Evolutionary conservation across 2,113 vertebrate genomes (phyloP), one percentile per base, ranked within the genome.

Genomic region (Pristiophorus japonicus): DNA sequence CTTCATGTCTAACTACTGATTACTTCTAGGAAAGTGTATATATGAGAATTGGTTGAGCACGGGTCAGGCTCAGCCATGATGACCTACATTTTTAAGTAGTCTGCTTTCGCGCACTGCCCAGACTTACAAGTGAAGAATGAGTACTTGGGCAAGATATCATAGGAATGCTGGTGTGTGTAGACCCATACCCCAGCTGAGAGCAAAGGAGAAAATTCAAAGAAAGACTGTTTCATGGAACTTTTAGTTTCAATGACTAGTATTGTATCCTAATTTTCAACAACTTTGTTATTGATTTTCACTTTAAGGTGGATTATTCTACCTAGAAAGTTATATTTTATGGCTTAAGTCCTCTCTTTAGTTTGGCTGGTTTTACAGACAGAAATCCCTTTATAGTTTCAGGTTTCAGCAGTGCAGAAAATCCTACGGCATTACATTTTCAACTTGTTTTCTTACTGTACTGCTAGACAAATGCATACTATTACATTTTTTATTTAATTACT

Each of bases 101-200:
- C 75, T 78, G 75, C 2, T 78, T 78, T 78, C n/a, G 11, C 10
- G 3, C 11, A 78, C 73, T 38, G 73, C 75, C 3, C n/a, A 38
- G 34, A 4, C n/a, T 78, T 38, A 3, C 75, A 78, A 12, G 11
- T 78, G 34, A 78, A 38, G 3, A 78, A 78, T 78, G 75, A 38
- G 11, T 14, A 38, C 75, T 38, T n/a, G 18, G 12, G 14, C 16
- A 38, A 78, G n/a, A n/a, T n/a, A n/a, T 78, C 75, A 18, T 78
- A 78, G 75, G 75, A 78, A 78, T 38, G 75, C n/a, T 38, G 75
- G 75, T 8, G 38, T 11, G n/a, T 78, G 12, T 38, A 16, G 12
- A 78, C n/a, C n/a, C n/a, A 78, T 78, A 78, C 75, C 75, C 75
- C 34, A 78, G 75, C 75, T 78, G n/a, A 78, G n/a, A 78, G 75